Conservation (phyloP, 2,888 invertebrate genomes). For the Ornithoptera priamus region DNA sequence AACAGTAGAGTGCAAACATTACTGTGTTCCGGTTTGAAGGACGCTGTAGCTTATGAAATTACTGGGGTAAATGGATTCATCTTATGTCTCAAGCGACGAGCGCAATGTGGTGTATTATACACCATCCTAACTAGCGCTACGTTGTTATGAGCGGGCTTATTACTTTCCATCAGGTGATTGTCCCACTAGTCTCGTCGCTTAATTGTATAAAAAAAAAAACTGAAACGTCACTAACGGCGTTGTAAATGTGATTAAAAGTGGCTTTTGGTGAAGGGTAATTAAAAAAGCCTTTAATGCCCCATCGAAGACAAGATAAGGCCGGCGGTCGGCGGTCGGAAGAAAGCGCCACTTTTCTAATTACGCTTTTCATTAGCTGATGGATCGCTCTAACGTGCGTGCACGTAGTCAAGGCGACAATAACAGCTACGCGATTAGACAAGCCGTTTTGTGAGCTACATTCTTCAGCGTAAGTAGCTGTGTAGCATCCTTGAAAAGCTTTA, state of each 20-base stretch:
- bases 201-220: neutral
- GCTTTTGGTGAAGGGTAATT: conserved; percentile 61
- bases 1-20: too few relatives aligned
- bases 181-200: too few relatives aligned
- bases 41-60: too few relatives aligned
- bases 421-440: conserved; percentile 32
- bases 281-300: conserved; percentile 66
- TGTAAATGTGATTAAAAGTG: conserved; percentile 29
- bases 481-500: neutral
- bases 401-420: conserved; percentile 32
- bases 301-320: conserved; percentile 78
- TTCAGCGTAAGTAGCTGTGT: conserved; percentile 17
- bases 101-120: too few relatives aligned
- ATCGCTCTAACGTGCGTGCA: conserved; percentile 44
- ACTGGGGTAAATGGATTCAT: too few relatives aligned
- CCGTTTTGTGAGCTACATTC: conserved; percentile 25
- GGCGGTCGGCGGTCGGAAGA: conserved; percentile 67
- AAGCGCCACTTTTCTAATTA: conserved; percentile 77
- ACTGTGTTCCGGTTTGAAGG: too few relatives aligned
- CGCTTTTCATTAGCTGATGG: conserved; percentile 78
- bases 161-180: too few relatives aligned
- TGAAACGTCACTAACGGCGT: neutral
- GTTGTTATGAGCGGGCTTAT: too few relatives aligned
- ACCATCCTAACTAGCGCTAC: too few relatives aligned
- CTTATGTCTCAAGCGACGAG: too few relatives aligned